Conservation (phyloP, 2,888 invertebrate genomes). For the Xestia c-nigrum region DNA sequence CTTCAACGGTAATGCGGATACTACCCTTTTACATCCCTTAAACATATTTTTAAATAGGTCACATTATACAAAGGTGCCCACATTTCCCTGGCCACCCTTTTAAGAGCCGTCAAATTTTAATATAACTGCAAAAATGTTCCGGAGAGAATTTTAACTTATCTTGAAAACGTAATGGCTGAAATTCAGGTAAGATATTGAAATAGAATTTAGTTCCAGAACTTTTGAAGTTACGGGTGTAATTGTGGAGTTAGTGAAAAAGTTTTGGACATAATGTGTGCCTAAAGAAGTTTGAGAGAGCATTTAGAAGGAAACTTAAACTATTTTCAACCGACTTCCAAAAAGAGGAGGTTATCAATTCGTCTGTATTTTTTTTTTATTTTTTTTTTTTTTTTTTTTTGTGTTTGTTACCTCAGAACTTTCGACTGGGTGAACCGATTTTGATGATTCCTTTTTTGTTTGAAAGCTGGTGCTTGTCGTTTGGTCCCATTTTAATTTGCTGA, state of each 20-base stretch:
- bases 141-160: neutral
- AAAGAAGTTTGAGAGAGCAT: neutral
- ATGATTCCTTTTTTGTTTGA: too few relatives aligned
- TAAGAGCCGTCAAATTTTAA: conserved; percentile 40
- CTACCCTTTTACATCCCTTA: neutral
- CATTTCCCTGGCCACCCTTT: conserved; percentile 21
- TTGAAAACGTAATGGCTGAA: conserved; percentile 10
- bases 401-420: too few relatives aligned
- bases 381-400: too few relatives aligned
- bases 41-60: conserved; percentile 31
- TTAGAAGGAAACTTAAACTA: neutral
- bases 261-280: conserved; percentile 20
- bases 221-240: conserved; percentile 15
- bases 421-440: too few relatives aligned
- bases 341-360: too few relatives aligned
- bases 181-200: conserved; percentile 19
- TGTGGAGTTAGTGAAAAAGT: conserved; percentile 1
- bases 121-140: conserved; percentile 24
- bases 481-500: too few relatives aligned
- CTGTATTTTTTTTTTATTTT: too few relatives aligned
- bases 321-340: too few relatives aligned
- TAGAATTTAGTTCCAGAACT: neutral
- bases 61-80: conserved; percentile 1
- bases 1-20: neutral
- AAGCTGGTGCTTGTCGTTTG: too few relatives aligned